phyloP scores from a whole-genome alignment of 2,113 vertebrate genomes.

The Forbesichthys papilliferus region DNA sequence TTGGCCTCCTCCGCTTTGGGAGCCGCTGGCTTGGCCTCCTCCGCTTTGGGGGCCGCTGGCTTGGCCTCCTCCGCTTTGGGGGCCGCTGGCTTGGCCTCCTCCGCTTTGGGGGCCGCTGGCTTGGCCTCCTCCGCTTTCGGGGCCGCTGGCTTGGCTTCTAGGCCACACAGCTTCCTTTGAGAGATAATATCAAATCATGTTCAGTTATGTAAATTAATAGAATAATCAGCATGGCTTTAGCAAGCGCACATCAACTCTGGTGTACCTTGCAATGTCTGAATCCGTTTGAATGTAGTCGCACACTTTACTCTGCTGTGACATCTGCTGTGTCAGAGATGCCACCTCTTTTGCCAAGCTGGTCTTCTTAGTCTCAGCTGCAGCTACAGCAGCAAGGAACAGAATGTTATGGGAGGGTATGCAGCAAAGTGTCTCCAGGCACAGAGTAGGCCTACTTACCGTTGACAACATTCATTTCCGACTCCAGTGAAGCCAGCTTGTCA shows the following conservation, averaged over 20 bases:
- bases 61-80: not conserved
- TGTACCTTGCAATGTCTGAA: constrained; percentile 39
- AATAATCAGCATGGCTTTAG: not conserved
- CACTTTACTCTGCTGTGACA: constrained; percentile 30
- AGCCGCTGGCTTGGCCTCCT: not conserved
- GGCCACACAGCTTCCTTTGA: constrained; percentile 63
- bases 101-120: not conserved
- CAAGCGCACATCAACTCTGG: not conserved
- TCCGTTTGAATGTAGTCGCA: constrained; percentile 60
- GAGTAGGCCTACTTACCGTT: constrained; percentile 50
- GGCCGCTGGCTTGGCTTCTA: not conserved
- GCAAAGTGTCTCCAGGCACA: not conserved
- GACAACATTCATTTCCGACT: constrained; percentile 4
- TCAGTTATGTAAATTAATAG: not conserved
- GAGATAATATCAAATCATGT: constrained; percentile 14
- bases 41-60: not conserved
- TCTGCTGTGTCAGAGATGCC: constrained; percentile 35
- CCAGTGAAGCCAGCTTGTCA: not conserved
- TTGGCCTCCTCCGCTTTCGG: not conserved
- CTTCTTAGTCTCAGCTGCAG: constrained; percentile 47
- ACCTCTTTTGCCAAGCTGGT: constrained; percentile 29
- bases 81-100: constrained; percentile 16
- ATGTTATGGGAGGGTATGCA: too few relatives aligned
- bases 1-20: not conserved
- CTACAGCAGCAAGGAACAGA: not conserved